A percentile compares a stretch with the other conserved stretches of the same genome.
phyloP scores from a whole-genome alignment of 2,113 vertebrate genomes.

The Oostethus manadensis region DNA sequence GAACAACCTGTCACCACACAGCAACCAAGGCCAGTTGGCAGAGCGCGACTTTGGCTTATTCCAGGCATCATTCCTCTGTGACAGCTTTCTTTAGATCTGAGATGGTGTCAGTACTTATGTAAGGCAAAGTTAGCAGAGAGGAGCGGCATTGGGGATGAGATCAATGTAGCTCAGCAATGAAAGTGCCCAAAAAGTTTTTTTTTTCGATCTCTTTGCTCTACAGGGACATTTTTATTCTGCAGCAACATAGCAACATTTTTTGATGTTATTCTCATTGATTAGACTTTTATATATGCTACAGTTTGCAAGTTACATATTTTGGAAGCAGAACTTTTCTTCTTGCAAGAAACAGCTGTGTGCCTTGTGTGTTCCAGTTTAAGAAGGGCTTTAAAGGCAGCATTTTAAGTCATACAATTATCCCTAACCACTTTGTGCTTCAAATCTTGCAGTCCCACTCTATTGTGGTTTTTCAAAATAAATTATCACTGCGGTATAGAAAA shows the following conservation, averaged over 20 bases:
- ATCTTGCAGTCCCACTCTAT: too few species aligned
- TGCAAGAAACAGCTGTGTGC: conserved; percentile 4
- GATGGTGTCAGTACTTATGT: conserved; percentile 40
- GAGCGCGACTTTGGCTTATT: conserved; percentile 38
- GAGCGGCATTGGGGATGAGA: conserved; percentile 31
- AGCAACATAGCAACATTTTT: neutral
- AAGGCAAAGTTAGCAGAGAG: conserved; percentile 24
- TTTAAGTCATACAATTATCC: too few species aligned
- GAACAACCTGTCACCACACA: conserved; percentile 43
- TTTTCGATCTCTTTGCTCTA: conserved; percentile 12
- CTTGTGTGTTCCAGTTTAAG: conserved; percentile 15
- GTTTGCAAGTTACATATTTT: conserved; percentile 23
- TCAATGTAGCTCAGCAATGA: conserved; percentile 46
- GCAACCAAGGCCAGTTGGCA: conserved; percentile 37
- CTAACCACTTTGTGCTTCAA: too few species aligned
- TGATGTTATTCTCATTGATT: conserved; percentile 20
- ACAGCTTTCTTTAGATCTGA: conserved; percentile 52
- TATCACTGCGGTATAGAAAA: too few species aligned
- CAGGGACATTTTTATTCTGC: conserved; percentile 28
- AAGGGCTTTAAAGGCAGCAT: neutral
- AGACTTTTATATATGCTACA: conserved; percentile 12
- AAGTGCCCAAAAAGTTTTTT: conserved; percentile 24
- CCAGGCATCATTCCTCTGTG: conserved; percentile 43
- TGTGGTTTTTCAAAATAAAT: too few species aligned
- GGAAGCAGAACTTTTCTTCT: neutral